Evolutionary conservation across 2,113 vertebrate genomes (phyloP).

Genomic region (Herpetotheres cachinnans): DNA sequence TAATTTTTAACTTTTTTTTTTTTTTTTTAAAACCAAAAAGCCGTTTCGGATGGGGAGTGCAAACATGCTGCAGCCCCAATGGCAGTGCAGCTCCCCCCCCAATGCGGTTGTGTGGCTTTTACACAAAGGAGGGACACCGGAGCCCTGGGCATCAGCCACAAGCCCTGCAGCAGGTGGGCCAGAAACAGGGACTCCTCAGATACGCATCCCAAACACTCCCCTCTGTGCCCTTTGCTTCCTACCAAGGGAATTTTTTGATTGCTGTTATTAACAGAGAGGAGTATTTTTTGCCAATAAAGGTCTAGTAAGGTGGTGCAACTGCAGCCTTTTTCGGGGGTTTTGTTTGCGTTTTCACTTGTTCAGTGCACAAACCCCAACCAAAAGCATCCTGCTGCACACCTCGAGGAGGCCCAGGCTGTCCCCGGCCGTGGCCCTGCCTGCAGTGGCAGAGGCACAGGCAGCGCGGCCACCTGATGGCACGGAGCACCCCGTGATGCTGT

Average conservation of each 20-base stretch:
- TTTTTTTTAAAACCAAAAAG: neutral
- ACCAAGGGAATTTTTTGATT: neutral
- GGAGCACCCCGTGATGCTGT: neutral
- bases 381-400: neutral
- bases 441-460: neutral
- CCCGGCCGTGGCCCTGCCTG: neutral
- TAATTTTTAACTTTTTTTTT: neutral
- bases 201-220: accelerated
- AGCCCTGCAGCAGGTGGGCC: neutral
- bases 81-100: neutral
- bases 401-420: neutral
- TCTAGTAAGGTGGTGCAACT: accelerated
- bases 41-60: neutral
- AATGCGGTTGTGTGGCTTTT: accelerated
- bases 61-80: accelerated
- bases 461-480: neutral
- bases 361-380: neutral
- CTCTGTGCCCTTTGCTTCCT: neutral
- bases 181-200: neutral
- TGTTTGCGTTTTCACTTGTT: neutral
- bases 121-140: accelerated
- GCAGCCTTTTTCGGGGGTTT: neutral
- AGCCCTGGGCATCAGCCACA: neutral
- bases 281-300: neutral
- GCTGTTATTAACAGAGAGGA: neutral